These are phyloP conservation scores for Morone saxatilis DNA, from an alignment of 2,113 vertebrate species.

Conservation along the genomic window DNA sequence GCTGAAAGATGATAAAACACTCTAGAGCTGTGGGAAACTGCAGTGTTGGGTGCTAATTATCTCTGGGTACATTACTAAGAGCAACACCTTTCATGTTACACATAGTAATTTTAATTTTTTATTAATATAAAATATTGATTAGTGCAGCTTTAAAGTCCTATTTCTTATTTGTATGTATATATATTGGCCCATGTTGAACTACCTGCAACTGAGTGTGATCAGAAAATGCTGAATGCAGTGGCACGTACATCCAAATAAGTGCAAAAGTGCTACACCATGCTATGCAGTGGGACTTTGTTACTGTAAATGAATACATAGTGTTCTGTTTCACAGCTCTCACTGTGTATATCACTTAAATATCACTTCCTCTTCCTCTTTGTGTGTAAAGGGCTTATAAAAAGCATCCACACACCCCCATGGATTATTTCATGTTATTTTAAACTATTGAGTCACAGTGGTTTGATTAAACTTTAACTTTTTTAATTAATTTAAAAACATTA, in stretches of 20 bases:
- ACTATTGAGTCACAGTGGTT: neutral
- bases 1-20: neutral
- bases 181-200: neutral
- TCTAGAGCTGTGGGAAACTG: neutral
- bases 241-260: neutral
- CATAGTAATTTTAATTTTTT: neutral
- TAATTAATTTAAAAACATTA: too few species aligned
- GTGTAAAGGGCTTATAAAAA: neutral
- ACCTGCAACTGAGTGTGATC: neutral
- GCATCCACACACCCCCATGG: rapidly evolving
- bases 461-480: neutral
- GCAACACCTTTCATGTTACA: neutral
- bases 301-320: neutral
- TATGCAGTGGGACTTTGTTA: too few species aligned
- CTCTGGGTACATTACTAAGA: neutral
- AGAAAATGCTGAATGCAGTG: slow-evolving; percentile 1
- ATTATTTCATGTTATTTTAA: neutral
- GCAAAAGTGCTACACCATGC: neutral
- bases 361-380: slow-evolving; percentile 15
- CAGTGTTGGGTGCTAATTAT: neutral
- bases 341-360: neutral
- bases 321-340: neutral
- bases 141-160: neutral
- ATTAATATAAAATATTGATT: neutral
- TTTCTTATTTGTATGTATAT: neutral